Evolutionary conservation across 2,797 vertebrate genomes (phyloP), one percentile per base, ranked within the genome.

Genomic region (Smutsia gigantea): DNA sequence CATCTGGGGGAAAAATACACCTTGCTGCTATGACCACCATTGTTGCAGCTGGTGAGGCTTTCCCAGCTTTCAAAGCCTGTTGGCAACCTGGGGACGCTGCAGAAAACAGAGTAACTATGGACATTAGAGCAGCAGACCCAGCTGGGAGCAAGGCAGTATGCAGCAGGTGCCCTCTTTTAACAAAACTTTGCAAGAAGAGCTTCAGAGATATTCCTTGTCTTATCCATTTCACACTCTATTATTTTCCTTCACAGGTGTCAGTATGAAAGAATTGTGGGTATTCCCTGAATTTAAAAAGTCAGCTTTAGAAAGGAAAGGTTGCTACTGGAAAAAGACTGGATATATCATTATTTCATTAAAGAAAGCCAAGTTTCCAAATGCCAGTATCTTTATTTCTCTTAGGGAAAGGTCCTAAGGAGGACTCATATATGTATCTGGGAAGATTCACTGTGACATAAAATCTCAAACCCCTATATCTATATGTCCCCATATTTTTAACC

Each of bases 251-350:
- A 1, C 29, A 74, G 14, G 17, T 51, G 95, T 75, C 69, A 34
- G 42, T 31, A 39, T n/a, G 46, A 92, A 90, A 87, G 46, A 77
- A 66, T 42, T 61, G 14, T 75, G 10, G 25, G 13, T 92, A 63
- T 59, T 82, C 15, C 69, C 61, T 86, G 34, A 69, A 88, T 86
- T 69, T 63, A 72, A 79, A 49, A 79, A 72, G 19, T 85, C 63
- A 19, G 3, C 75, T 96, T 51, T 72, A 74, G 63, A 94, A 23
- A 78, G 21, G 4, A 94, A 95, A 81, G 17, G 5, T n/a, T 89
- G 96, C 69, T 72, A 72, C 13, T 96, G 34, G 39, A 0, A 12
- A 69, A 53, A 21, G n/a, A 72, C 39, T 64, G 18, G 18, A 4
- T 68, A 31, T 59, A 63, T 71, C 49, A 68, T 69, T 46, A 27